Base-by-base conservation (phyloP, 2,113 vertebrate genomes). In the Callospermophilus lateralis region DNA sequence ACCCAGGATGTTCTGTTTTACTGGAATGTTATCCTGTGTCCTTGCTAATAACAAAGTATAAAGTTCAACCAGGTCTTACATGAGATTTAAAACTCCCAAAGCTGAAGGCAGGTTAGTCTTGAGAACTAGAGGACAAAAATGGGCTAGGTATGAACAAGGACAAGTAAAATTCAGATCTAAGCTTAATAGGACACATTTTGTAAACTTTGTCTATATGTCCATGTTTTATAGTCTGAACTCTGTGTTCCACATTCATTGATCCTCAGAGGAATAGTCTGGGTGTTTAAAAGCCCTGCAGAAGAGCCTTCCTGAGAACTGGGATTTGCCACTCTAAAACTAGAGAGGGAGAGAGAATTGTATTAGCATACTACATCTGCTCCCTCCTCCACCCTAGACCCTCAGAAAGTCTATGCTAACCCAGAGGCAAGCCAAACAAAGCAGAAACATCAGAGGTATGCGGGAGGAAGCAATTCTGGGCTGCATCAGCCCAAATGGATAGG, bases 231-330 rank as follows among this genome's bases (percentile, higher is more conserved):
- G 96, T 97, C 67, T 95, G 24, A 83, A 96, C 94, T 84, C 96
- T 98, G 42, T 97, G 88, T 98, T 98, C 97, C 96, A 95, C 88
- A 97, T 97, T 98, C 97, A 97, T 88, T 97, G 97, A 97, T 96
- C 78, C 95, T 98, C 97, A 95, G 87, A 98, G 94, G 97, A 97
- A 86, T 95, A 32, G 95, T 78, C 97, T 51, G 51, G 92, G 77
- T 87, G 92, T 22, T 97, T 98, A 95, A 98, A 98, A 98, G 78
- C 42, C 84, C 11, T 78, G 26, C 90, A 42, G 24, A 96, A 2
- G 0, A 97, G 84, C 3, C 61, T 96, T 93, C 42, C 48, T 95
- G 96, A 97, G 92, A 94, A 79, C 92, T 96, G 96, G 96, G 92
- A 90, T 78, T 95, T 97, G 30, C 89, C 86, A 96, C 3, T 93